phyloP scores from a whole-genome alignment of 30 jellyfish, hydroid and myxozoan species.

The Turritopsis dohrnii region DNA sequence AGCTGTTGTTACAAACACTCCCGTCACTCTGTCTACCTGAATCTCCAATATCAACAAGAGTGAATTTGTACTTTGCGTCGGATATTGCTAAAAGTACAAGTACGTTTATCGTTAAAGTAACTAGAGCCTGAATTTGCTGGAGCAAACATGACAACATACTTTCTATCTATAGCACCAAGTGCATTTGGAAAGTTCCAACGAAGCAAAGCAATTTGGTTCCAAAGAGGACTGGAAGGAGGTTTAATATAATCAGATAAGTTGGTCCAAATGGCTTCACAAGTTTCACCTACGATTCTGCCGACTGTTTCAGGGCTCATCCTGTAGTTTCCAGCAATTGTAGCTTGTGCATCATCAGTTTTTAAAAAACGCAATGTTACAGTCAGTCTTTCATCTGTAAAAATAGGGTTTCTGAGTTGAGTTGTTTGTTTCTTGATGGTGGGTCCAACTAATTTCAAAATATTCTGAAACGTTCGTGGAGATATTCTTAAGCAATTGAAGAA shows the following conservation, averaged over 20 bases:
- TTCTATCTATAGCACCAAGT: constrained; percentile 45
- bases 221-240: constrained; percentile 18
- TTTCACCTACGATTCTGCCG: constrained; percentile 33
- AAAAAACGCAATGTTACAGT: too few species aligned
- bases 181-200: constrained; percentile 48
- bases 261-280: constrained; percentile 31
- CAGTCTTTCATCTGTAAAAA: too few species aligned
- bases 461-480: too few species aligned
- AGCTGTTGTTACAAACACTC: constrained; percentile 33
- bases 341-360: too few species aligned
- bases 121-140: constrained; percentile 42
- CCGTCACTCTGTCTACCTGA: constrained; percentile 48
- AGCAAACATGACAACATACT: constrained; percentile 42
- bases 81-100: constrained; percentile 37
- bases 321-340: too few species aligned
- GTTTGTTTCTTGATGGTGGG: too few species aligned
- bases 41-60: constrained; percentile 44
- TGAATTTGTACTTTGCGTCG: constrained; percentile 19
- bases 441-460: too few species aligned
- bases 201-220: constrained; percentile 33
- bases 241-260: constrained; percentile 11
- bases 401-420: too few species aligned
- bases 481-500: too few species aligned
- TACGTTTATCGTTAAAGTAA: constrained; percentile 23
- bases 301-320: constrained; percentile 40